Base-by-base conservation (phyloP, 2,888 invertebrate species). In the Netelia virgata region DNA sequence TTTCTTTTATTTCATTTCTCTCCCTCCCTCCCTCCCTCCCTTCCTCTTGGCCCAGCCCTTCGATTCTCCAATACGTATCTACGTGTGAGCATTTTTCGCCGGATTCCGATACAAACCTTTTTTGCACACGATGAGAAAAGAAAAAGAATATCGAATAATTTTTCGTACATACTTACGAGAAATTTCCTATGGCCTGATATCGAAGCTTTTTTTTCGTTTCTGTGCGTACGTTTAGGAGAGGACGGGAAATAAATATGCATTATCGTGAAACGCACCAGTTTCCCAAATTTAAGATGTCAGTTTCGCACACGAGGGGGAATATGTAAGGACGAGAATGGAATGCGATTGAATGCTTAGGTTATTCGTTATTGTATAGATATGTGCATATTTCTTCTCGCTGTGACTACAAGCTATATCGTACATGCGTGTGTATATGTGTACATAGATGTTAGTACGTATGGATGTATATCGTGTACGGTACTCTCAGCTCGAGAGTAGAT, bases 311-410 rank as follows among this genome's bases (percentile, higher is more conserved):
- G 18, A 28, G 20, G n/a, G n/a, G 59, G 47, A 66, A 23, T 28
- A 57, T 20, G 16, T 36, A 69, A 11, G 47, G 57, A 59, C 16
- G 23, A 70, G 23, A 72, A 64, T 43, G 28, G 50, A 76, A 77
- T 28, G 23, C 75, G 73, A 83, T 83, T 78, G 73, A 69, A 83
- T 63, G 78, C 74, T 20, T 76, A 72, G 66, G 80, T 80, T 66
- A 83, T 55, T 66, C 66, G 57, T 72, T 76, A 83, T 80, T 72
- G 64, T 66, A 80, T 70, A 63, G 64, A 83, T 82, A 77, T 74
- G 64, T 70, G 57, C 50, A 81, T 70, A 75, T 75, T 70, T 70
- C 57, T 68, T 77, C 63, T 63, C 63, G 20, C 18, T 70, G 63
- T 55, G 61, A 79, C 63, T 55, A 11, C 3, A 75, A 69, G 41